Evolutionary conservation across 1,140 invertebrate genomes (phyloP).

Genomic region (Drosophila kurseongensis): DNA sequence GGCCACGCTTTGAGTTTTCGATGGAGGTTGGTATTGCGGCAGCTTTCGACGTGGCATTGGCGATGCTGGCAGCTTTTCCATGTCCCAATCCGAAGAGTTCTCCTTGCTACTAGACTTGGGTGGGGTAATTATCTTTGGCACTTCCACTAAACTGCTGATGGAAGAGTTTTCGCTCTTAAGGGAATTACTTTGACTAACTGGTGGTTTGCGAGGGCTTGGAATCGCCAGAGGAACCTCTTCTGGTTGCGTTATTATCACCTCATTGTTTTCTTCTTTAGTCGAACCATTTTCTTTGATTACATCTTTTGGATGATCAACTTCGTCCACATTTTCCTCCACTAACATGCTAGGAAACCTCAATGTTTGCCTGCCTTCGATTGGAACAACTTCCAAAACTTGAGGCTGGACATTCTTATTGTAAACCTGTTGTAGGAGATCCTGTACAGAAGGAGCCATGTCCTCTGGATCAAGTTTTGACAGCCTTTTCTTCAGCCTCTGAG

Average conservation of each 20-base stretch:
- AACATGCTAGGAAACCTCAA: slow-evolving; percentile 52
- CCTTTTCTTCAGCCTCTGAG: slow-evolving; percentile 72
- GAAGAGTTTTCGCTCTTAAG: slow-evolving; percentile 57
- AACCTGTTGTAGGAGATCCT: slow-evolving; percentile 65
- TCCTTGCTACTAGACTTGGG: slow-evolving; percentile 61
- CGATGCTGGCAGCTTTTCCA: slow-evolving; percentile 72
- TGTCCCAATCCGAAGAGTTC: slow-evolving; percentile 78
- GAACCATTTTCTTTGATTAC: slow-evolving; percentile 6
- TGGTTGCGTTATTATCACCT: background rate
- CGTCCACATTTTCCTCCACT: slow-evolving; percentile 35
- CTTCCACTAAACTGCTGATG: slow-evolving; percentile 48
- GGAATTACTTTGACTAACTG: slow-evolving; percentile 16
- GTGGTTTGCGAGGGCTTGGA: background rate
- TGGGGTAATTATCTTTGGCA: slow-evolving; percentile 40
- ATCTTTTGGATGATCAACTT: slow-evolving; percentile 5
- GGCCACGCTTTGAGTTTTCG: background rate
- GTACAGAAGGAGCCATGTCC: slow-evolving; percentile 77
- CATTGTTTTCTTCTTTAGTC: background rate
- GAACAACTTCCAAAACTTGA: background rate
- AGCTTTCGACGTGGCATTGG: slow-evolving; percentile 66
- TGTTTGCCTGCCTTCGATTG: background rate
- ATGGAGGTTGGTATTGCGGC: background rate
- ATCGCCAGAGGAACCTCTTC: background rate
- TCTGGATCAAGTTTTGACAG: slow-evolving; percentile 67
- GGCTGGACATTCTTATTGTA: slow-evolving; percentile 5